Evolutionary conservation across 2,797 vertebrate species (phyloP), one percentile per base, ranked within the genome.

Genomic region (Pitangus sulphuratus): DNA sequence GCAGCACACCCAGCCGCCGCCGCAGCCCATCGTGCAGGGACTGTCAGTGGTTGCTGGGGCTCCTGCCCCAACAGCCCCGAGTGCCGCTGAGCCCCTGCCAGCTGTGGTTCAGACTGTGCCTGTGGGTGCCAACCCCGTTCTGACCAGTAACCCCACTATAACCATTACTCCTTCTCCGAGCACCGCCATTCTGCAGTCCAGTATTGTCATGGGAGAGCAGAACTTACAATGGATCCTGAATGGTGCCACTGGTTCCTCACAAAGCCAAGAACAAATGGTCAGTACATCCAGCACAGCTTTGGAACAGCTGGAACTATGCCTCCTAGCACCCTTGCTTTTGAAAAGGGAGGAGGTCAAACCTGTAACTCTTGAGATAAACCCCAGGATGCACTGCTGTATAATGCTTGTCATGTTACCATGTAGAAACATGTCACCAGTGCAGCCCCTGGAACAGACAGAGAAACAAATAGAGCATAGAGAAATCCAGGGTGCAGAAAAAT

Each of bases 151-250:
- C 89, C 98, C 99, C 66, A 98, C 99, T 11, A 98, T 98, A 93
- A 99, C 98, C 53, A 98, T 99, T 84, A 98, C 99, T 57, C 98
- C 99, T 15, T 98, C 98, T 56, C 98, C 98, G 72, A 99, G 97
- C 95, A 64, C 98, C 1, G 91, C 98, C 70, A 98, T 99, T 78
- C 98, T 99, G 96, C 99, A 99, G 97, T 98, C 99, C 89, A 98
- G 99, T 97, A 98, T 99, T 12, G 98, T 99, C 85, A 99, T 99
- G 99, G 99, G 99, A 50, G 99, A 99, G 97, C 99, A 99, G 97
- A 99, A 99, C 97, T 97, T 99, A 28, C 99, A 99, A 81, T 99
- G 99, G 99, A 99, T 99, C 96, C 98, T 99, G 88, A 99, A 99
- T 96, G 99, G 98, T 85, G 98, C 99, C 93, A 97, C 99, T 64